Evolutionary conservation across 2,888 invertebrate genomes (phyloP), one percentile per base, ranked within the genome.

Genomic region (Thymelicus acteon): DNA sequence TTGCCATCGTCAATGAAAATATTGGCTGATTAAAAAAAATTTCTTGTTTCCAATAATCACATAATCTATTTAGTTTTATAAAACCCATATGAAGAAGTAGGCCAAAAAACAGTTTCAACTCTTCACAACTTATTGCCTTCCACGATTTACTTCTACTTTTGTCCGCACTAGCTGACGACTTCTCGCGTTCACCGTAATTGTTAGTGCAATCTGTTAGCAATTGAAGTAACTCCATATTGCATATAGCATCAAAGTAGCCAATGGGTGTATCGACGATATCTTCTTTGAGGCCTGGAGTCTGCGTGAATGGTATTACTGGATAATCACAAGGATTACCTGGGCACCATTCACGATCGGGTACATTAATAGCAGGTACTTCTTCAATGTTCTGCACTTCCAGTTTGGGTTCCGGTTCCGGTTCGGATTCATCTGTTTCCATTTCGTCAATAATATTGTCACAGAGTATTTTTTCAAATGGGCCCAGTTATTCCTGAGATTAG

Each of bases 191-290:
- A 24, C 63, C 63, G 48, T 69, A 69, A 40, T 73, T 60, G 62
- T 73, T 73, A 57, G 70, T 66, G 49, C 63, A 73, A 65, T 72
- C 60, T 60, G 58, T 73, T 49, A 73, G 60, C 65, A 73, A 68
- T 60, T 72, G 52, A 47, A 73, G 62, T 66, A 75, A 66, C 52
- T 73, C 48, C 31, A 49, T 40, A 66, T 64, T 71, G 62, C 75
- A 75, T 66, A 73, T 52, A 44, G 75, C 68, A 64, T 75, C 67
- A 66, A 73, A 75, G 69, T 75, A 75, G n/a, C 60, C 39, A 61
- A 73, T 75, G 31, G 75, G 72, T 62, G 62, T 60, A 67, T 74
- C 72, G 64, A 52, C 75, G 39, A 73, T 67, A 71, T 73, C 65
- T 73, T 73, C 71, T 72, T 75, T 71, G 39, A 73, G 75, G 49